phyloP scores from a whole-genome alignment of 2,113 vertebrate species.

The Balaeniceps rex region DNA sequence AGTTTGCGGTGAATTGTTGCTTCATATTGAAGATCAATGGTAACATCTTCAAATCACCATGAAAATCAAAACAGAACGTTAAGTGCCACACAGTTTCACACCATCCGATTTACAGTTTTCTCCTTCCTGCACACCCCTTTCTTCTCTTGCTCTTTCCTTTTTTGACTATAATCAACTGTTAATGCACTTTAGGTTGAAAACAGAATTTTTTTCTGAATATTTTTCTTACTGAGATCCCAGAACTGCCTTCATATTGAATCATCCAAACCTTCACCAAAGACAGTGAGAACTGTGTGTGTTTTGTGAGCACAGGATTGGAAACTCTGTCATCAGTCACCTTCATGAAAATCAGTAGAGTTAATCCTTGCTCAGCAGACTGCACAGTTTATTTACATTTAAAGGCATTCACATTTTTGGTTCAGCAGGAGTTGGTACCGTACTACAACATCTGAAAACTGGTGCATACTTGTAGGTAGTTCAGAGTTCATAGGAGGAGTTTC shows the following conservation, averaged over 20 bases:
- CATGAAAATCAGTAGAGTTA: neutral
- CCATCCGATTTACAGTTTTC: neutral
- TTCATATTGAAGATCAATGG: neutral
- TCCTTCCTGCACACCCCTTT: neutral
- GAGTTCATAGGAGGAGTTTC: neutral
- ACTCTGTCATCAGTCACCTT: neutral
- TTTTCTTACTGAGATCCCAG: neutral
- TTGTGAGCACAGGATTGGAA: neutral
- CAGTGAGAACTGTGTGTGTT: neutral
- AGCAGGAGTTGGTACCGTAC: neutral
- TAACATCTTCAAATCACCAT: neutral
- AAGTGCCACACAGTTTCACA: neutral
- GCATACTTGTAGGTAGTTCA: neutral
- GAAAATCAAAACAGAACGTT: neutral
- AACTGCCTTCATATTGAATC: neutral
- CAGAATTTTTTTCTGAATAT: neutral
- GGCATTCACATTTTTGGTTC: neutral
- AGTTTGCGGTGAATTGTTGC: neutral
- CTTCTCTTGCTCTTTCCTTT: neutral
- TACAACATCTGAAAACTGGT: neutral
- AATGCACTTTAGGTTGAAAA: neutral
- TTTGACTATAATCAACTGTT: neutral
- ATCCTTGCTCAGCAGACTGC: neutral
- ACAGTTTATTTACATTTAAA: conserved; percentile 36
- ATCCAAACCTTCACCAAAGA: neutral